A percentile compares a stretch with the other conserved stretches of the same genome.
phyloP scores from a whole-genome alignment of 2,797 vertebrate species.

The Rousettus madagascariensis region DNA sequence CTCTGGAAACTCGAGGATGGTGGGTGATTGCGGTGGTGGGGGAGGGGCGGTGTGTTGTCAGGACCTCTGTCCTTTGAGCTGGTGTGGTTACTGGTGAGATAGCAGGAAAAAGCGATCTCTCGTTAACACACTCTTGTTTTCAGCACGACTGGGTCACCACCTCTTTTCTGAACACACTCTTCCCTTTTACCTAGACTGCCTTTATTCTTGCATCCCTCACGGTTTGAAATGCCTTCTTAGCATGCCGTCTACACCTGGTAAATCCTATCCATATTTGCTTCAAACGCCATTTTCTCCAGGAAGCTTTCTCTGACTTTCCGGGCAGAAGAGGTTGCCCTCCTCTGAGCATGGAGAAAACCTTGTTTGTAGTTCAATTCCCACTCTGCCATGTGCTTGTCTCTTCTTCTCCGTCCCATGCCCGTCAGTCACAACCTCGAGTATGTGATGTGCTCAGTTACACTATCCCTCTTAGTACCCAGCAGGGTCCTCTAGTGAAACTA shows the following conservation, averaged over 20 bases:
- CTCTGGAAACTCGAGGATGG: not conserved
- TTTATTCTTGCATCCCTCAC: not conserved
- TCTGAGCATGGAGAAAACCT: not conserved
- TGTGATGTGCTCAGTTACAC: not conserved
- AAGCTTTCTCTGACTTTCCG: not conserved
- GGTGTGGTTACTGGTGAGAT: constrained; percentile 27
- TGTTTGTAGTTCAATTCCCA: not conserved
- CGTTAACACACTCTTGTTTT: not conserved
- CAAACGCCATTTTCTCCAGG: constrained; percentile 5
- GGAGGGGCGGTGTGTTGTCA: not conserved
- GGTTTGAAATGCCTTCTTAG: not conserved
- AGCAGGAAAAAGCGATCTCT: not conserved
- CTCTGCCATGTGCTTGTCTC: not conserved
- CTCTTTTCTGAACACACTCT: not conserved
- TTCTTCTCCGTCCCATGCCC: not conserved
- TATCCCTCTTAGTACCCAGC: not conserved
- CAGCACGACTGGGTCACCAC: not conserved
- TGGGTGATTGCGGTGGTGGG: not conserved
- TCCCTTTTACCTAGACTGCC: not conserved
- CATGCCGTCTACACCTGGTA: not conserved
- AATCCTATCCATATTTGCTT: not conserved
- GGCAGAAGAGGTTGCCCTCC: not conserved
- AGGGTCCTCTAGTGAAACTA: not conserved
- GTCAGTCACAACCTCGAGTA: not conserved
- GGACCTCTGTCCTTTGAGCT: not conserved